phyloP scores from a whole-genome alignment of 2,113 vertebrate genomes.

The Hymenochirus boettgeri region DNA sequence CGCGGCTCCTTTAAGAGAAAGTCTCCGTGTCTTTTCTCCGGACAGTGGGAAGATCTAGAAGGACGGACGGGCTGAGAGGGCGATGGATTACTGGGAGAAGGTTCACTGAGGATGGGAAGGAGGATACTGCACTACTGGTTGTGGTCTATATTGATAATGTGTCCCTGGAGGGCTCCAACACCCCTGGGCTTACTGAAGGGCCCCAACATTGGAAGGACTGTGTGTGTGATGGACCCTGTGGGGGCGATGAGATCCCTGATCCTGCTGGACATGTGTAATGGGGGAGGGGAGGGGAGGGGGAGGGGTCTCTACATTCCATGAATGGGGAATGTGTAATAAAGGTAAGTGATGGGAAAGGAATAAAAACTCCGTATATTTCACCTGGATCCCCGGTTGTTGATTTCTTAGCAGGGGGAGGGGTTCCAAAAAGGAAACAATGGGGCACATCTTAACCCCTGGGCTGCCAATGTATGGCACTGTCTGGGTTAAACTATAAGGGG shows the following conservation, averaged over 20 bases:
- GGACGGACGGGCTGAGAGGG: not conserved
- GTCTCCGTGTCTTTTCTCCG: not conserved
- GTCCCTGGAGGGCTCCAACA: not conserved
- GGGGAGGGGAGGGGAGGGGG: not conserved
- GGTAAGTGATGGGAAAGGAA: too few relatives aligned
- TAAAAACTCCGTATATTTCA: too few relatives aligned
- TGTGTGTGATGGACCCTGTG: too few relatives aligned
- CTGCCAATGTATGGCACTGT: not conserved
- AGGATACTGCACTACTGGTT: not conserved
- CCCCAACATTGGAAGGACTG: too few relatives aligned
- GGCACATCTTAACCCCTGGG: not conserved
- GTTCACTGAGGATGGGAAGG: not conserved
- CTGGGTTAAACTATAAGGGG: too few relatives aligned
- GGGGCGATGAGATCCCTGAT: too few relatives aligned
- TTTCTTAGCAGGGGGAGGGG: slow-evolving; percentile 9
- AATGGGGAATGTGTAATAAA: too few relatives aligned
- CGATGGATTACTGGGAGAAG: not conserved
- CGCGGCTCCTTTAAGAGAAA: slow-evolving; percentile 34
- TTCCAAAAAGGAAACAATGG: not conserved
- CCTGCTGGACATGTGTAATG: too few relatives aligned
- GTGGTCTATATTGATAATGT: too few relatives aligned
- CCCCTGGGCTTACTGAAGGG: not conserved
- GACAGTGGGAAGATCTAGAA: not conserved
- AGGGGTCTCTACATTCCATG: too few relatives aligned
- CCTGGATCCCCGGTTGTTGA: not conserved